These are phyloP conservation scores for Lumbricus terrestris DNA, from an alignment of 2,888 invertebrate species.

Conservation along the genomic window DNA sequence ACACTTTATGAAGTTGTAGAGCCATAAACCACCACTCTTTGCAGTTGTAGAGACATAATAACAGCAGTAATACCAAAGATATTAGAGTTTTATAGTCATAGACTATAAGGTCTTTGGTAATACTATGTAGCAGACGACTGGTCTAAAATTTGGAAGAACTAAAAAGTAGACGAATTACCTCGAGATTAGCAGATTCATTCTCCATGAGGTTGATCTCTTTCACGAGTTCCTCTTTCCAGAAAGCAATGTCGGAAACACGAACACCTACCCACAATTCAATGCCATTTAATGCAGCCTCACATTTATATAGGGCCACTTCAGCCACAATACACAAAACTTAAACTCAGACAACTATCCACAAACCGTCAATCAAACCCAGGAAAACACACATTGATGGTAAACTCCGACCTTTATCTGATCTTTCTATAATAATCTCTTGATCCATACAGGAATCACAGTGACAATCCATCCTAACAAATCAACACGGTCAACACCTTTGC, in stretches of 20 bases:
- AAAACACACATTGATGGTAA: not conserved
- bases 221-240: slow-evolving; percentile 83
- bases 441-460: not conserved
- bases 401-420: not conserved
- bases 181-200: slow-evolving; percentile 77
- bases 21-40: too few relatives aligned
- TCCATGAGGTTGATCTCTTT: slow-evolving; percentile 80
- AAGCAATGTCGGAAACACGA: slow-evolving; percentile 83
- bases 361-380: not conserved
- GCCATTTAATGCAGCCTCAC: not conserved
- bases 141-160: not conserved
- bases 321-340: not conserved
- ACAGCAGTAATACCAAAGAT: too few relatives aligned
- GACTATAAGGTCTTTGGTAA: too few relatives aligned
- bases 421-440: too few relatives aligned
- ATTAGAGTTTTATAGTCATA: not conserved
- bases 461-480: not conserved
- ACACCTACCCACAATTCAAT: slow-evolving; percentile 62
- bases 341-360: not conserved
- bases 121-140: too few relatives aligned
- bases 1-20: not conserved
- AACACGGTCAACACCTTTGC: not conserved
- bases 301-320: not conserved
- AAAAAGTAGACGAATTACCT: slow-evolving; percentile 59
- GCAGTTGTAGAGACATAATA: too few relatives aligned